Evolutionary conservation across 1,140 invertebrate species (phyloP).

Genomic region (Wiebesia pumilae): DNA sequence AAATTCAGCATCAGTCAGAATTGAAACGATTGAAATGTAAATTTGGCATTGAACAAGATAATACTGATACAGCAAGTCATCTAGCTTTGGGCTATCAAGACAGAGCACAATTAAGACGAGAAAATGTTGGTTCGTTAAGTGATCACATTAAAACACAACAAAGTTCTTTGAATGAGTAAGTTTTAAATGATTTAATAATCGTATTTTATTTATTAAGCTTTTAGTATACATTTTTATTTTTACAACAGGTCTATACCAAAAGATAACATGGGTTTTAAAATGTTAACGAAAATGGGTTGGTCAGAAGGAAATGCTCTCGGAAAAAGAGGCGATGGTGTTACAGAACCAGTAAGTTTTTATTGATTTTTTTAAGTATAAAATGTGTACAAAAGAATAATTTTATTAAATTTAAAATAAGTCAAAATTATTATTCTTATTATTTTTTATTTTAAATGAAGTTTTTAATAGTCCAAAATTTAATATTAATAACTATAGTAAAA

Average conservation of each 20-base stretch:
- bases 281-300: conserved; percentile 95
- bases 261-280: conserved; percentile 91
- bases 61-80: conserved; percentile 67
- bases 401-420: not conserved
- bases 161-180: conserved; percentile 86
- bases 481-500: too few relatives aligned
- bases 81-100: conserved; percentile 81
- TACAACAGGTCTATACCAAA: conserved; percentile 81
- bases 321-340: conserved; percentile 82
- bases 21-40: conserved; percentile 87
- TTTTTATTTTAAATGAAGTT: too few relatives aligned
- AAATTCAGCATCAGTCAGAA: conserved; percentile 80
- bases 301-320: conserved; percentile 90
- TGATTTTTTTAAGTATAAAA: not conserved
- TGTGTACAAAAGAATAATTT: not conserved
- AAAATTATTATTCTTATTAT: not conserved
- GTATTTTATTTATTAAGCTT: not conserved
- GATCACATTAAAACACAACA: conserved; percentile 87
- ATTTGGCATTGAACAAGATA: conserved; percentile 83
- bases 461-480: too few relatives aligned
- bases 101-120: conserved; percentile 84
- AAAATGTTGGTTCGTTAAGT: conserved; percentile 87
- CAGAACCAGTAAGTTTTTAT: conserved; percentile 84
- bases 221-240: conserved; percentile 4
- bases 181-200: conserved; percentile 41